Percentiles rank a stretch among this genome's conserved stretches.
phyloP scores from a whole-genome alignment of 2,113 vertebrate species.

The Dasyurus viverrinus region DNA sequence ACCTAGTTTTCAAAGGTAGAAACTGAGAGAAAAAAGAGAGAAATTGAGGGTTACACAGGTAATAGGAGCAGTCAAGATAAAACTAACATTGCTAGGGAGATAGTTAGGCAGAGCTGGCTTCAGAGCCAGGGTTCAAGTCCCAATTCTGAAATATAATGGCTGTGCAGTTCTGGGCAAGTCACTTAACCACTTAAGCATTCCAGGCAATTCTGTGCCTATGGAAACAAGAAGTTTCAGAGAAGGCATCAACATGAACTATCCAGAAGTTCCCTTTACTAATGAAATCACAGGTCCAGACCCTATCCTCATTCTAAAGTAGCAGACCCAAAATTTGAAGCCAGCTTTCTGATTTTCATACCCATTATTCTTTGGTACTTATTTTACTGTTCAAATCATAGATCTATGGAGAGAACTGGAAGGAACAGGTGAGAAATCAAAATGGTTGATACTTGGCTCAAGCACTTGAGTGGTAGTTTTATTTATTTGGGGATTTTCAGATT shows the following conservation, averaged over 20 bases:
- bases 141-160: background rate
- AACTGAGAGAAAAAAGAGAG: too few species aligned
- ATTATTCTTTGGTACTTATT: background rate
- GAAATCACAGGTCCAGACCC: too few species aligned
- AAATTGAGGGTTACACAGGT: background rate
- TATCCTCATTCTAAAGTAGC: background rate
- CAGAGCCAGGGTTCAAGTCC: background rate
- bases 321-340: background rate
- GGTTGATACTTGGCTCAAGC: too few species aligned
- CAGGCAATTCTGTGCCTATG: background rate
- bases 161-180: too few species aligned
- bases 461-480: slow-evolving; percentile 37
- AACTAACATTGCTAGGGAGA: background rate
- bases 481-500: slow-evolving; percentile 35
- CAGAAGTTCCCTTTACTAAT: too few species aligned
- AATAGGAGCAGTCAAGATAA: background rate
- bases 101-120: background rate
- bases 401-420: background rate
- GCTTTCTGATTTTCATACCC: background rate
- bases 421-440: background rate
- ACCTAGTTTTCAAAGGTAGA: background rate
- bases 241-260: background rate
- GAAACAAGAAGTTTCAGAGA: background rate
- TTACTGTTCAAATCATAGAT: background rate
- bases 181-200: background rate